Evolutionary conservation across 2,113 vertebrate genomes (phyloP).

Genomic region (Hyla sarda): DNA sequence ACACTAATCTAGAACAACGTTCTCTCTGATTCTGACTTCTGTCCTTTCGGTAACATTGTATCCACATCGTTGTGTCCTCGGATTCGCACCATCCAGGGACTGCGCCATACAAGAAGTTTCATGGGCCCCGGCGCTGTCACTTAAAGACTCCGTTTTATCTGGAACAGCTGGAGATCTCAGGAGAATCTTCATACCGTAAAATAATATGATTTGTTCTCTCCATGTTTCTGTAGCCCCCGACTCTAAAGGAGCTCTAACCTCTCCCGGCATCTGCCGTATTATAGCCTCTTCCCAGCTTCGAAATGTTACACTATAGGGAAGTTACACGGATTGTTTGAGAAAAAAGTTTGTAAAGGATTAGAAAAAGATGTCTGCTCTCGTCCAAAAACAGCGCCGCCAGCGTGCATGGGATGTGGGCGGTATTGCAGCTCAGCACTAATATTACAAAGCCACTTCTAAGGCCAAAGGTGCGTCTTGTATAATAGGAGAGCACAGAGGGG

Average conservation of each 20-base stretch:
- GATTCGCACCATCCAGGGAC: not conserved
- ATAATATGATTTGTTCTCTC: not conserved
- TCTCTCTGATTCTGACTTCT: too few relatives aligned
- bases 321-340: not conserved
- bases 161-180: constrained; percentile 13
- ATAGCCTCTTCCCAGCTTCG: not conserved
- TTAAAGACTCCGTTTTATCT: not conserved
- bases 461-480: too few relatives aligned
- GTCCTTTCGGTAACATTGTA: not conserved
- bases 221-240: not conserved
- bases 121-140: not conserved
- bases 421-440: too few relatives aligned
- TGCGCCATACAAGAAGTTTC: not conserved
- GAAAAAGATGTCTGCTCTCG: too few relatives aligned
- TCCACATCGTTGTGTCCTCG: not conserved
- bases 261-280: not conserved
- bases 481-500: too few relatives aligned
- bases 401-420: too few relatives aligned
- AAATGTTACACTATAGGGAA: not conserved
- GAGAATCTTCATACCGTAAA: not conserved
- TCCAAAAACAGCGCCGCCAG: too few relatives aligned
- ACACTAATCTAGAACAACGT: too few relatives aligned
- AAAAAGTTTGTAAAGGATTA: too few relatives aligned
- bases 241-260: not conserved
- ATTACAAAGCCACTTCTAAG: too few relatives aligned